A percentile compares a stretch with the other conserved stretches of the same genome.
Evolutionary conservation across 2,888 invertebrate species (phyloP).

Genomic region (Erynnis tages): DNA sequence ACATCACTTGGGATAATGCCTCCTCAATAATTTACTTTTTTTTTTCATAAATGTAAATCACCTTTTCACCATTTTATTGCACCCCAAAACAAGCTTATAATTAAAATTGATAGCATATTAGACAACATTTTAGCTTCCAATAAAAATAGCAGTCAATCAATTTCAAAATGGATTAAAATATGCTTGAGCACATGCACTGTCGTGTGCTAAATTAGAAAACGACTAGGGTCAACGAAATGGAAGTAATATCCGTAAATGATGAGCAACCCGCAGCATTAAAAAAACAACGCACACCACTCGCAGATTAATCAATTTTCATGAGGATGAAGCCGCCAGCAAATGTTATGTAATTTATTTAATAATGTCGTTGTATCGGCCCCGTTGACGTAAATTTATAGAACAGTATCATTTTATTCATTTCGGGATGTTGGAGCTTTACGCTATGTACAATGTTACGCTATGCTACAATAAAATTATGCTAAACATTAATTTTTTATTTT

Average conservation of each 20-base stretch:
- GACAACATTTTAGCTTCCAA: no score
- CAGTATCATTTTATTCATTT: constrained; percentile 1
- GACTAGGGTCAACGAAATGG: constrained; percentile 28
- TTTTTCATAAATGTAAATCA: no score
- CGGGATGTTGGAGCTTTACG: no score
- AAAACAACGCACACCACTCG: constrained; percentile 22
- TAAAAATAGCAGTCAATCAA: not conserved
- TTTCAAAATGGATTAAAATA: constrained; percentile 2
- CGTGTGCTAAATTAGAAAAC: constrained; percentile 5
- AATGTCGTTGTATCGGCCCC: constrained; percentile 3
- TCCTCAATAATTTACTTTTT: no score
- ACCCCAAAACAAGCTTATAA: no score
- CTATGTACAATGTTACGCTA: no score
- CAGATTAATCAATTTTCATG: constrained; percentile 33
- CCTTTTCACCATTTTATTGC: no score
- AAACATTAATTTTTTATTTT: no score
- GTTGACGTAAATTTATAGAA: not conserved
- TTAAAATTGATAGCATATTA: no score
- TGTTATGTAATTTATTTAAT: constrained; percentile 25
- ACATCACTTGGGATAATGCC: no score
- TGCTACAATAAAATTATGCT: no score
- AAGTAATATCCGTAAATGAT: constrained; percentile 34
- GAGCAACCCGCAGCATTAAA: constrained; percentile 32
- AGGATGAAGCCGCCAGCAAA: constrained; percentile 27
- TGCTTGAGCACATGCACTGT: constrained; percentile 19